Percentiles rank a stretch among this genome's conserved stretches.
Evolutionary conservation across 53 echinoderm and acorn worm species (phyloP).

Genomic region (Pentamera pediparva): DNA sequence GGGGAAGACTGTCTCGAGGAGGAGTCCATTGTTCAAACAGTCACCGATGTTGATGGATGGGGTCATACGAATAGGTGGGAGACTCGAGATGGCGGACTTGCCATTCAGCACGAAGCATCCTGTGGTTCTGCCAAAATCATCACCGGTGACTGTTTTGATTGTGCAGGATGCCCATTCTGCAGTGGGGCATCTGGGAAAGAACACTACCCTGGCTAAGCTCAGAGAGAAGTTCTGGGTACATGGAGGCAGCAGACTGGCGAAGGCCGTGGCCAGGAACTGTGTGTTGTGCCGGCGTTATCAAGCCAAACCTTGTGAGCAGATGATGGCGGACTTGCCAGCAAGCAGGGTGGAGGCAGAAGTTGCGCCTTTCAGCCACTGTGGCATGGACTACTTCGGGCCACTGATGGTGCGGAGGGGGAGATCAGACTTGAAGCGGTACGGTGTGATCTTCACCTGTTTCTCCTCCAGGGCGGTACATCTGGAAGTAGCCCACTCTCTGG

Average conservation of each 20-base stretch:
- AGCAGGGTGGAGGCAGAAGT: constrained; percentile 39
- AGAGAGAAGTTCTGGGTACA: constrained; percentile 44
- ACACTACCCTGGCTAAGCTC: constrained; percentile 16
- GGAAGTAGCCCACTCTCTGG: constrained; percentile 42
- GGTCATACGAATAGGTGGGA: constrained; percentile 30
- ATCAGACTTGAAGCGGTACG: constrained; percentile 44
- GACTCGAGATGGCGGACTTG: constrained; percentile 18
- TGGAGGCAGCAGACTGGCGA: constrained; percentile 22
- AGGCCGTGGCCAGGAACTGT: constrained; percentile 28
- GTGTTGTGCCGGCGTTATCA: constrained; percentile 38
- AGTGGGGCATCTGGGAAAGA: constrained; percentile 44
- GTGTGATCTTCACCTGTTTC: constrained; percentile 51
- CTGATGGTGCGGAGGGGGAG: constrained; percentile 50
- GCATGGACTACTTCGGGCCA: constrained; percentile 55
- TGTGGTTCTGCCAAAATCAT: constrained; percentile 20
- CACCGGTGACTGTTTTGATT: constrained; percentile 28
- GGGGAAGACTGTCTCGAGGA: constrained; percentile 20
- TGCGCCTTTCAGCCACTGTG: constrained; percentile 42
- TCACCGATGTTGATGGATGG: not conserved
- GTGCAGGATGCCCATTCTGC: constrained; percentile 27
- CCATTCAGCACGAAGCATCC: constrained; percentile 25
- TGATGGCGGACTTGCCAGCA: constrained; percentile 53
- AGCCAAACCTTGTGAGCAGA: constrained; percentile 37
- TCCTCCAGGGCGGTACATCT: constrained; percentile 46
- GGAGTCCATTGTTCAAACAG: not conserved